Evolutionary conservation across 2,113 vertebrate species (phyloP).

Genomic region (Tachysurus vachellii): DNA sequence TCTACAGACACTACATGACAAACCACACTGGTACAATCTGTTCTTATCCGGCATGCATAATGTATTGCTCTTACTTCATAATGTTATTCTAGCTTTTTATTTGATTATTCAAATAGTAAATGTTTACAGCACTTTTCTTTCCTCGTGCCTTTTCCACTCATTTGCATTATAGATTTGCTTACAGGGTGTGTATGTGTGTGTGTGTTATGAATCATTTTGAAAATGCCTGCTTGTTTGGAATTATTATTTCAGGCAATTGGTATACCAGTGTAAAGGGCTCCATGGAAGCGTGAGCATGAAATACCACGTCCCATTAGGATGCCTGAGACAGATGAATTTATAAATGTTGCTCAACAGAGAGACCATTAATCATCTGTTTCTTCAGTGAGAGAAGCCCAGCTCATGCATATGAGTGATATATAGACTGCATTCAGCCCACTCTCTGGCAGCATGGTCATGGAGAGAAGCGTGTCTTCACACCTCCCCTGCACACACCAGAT

Average conservation of each 20-base stretch:
- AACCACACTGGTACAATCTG: conserved; percentile 19
- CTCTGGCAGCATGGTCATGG: conserved; percentile 2
- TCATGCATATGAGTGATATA: conserved; percentile 13
- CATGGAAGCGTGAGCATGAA: conserved; percentile 19
- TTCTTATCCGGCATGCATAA: conserved; percentile 11
- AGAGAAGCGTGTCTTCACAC: conserved; percentile 27
- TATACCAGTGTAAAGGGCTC: conserved; percentile 6
- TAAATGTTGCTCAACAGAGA: conserved; percentile 40
- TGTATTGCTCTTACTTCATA: conserved; percentile 1
- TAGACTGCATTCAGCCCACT: neutral
- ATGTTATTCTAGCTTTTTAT: neutral
- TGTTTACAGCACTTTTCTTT: neutral
- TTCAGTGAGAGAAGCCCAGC: neutral
- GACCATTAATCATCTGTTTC: conserved; percentile 34
- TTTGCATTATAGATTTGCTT: conserved; percentile 12
- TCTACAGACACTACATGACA: conserved; percentile 18
- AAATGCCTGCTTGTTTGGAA: conserved; percentile 12
- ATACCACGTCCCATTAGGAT: conserved; percentile 27
- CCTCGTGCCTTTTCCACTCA: neutral
- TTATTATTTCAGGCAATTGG: neutral
- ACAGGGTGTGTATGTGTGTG: neutral
- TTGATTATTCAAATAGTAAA: conserved; percentile 15
- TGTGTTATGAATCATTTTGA: neutral
- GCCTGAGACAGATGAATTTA: conserved; percentile 27
- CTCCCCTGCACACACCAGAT: neutral